phyloP scores from a whole-genome alignment of 2,888 invertebrate species.

The Noctua pronuba region DNA sequence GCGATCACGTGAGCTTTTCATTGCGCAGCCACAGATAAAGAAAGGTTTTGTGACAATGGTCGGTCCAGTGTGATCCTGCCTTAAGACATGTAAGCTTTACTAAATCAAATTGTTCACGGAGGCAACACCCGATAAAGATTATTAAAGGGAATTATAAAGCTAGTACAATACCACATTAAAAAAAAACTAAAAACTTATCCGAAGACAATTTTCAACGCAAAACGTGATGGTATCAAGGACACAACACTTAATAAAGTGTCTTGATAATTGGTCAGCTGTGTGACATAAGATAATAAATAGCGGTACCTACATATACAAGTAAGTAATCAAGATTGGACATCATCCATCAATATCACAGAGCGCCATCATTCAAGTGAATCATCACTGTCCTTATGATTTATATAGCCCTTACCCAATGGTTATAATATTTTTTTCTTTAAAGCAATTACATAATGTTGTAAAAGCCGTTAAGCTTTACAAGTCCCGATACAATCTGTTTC shows the following conservation, averaged over 20 bases:
- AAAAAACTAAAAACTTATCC: neutral
- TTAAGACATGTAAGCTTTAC: neutral
- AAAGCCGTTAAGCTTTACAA: slow-evolving; percentile 51
- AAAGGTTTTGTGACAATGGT: slow-evolving; percentile 49
- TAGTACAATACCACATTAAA: neutral
- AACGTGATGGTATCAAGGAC: slow-evolving; percentile 17
- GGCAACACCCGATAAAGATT: neutral
- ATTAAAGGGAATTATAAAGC: neutral
- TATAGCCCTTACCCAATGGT: slow-evolving; percentile 47
- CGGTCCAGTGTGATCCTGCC: neutral
- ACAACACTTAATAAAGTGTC: slow-evolving; percentile 33
- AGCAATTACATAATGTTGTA: slow-evolving; percentile 57
- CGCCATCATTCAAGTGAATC: slow-evolving; percentile 56
- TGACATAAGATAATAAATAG: slow-evolving; percentile 58
- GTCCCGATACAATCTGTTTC: slow-evolving; percentile 54
- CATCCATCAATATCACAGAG: slow-evolving; percentile 56
- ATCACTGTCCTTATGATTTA: slow-evolving; percentile 61
- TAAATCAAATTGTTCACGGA: slow-evolving; percentile 2
- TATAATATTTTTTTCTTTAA: slow-evolving; percentile 43
- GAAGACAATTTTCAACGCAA: neutral
- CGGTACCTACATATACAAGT: slow-evolving; percentile 23
- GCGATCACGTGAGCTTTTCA: slow-evolving; percentile 57
- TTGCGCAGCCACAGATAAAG: slow-evolving; percentile 65
- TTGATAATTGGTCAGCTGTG: slow-evolving; percentile 38
- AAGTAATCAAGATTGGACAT: slow-evolving; percentile 50